Conservation (phyloP, 2,113 vertebrate species). For the Nesogale talazaci region DNA sequence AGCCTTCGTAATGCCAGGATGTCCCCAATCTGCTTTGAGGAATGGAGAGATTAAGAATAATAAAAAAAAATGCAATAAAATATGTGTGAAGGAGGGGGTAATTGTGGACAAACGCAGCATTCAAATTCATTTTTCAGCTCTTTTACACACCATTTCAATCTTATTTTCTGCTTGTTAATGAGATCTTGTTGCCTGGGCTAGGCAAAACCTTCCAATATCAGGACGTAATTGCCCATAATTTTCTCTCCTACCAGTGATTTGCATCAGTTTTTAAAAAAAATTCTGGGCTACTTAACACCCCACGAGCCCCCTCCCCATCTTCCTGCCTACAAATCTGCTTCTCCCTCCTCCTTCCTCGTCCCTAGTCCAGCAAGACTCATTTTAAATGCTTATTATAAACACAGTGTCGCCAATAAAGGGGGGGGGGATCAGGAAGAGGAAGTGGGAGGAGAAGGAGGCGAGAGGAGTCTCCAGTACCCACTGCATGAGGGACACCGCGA, state of each 20-base stretch:
- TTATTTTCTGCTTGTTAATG: constrained; percentile 99
- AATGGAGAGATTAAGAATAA: constrained; percentile 96
- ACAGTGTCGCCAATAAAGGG: constrained; percentile 75
- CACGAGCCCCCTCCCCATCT: constrained; percentile 78
- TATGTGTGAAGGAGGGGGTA: constrained; percentile 99
- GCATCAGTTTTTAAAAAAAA: constrained; percentile 92
- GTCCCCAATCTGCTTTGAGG: constrained; percentile 99
- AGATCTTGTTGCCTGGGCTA: constrained; percentile 99
- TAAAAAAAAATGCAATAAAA: constrained; percentile 97
- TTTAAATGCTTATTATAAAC: constrained; percentile 91
- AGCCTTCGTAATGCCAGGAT: constrained; percentile 94
- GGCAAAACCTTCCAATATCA: constrained; percentile 98
- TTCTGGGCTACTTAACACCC: constrained; percentile 91
- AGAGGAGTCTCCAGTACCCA: constrained; percentile 26
- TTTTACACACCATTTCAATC: constrained; percentile 99
- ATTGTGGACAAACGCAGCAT: constrained; percentile 99
- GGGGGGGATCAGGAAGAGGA: constrained; percentile 19
- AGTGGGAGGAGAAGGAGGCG: constrained; percentile 37
- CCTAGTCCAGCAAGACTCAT: constrained; percentile 88
- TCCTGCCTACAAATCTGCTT: constrained; percentile 70
- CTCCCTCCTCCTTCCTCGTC: constrained; percentile 82
- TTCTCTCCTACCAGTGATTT: constrained; percentile 95
- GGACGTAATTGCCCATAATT: constrained; percentile 99
- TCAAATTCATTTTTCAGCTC: constrained; percentile 99
- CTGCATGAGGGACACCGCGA: not conserved